These are phyloP conservation scores for Phoxinus dragarum DNA, from an alignment of 2,797 vertebrate genomes.

Conservation along the genomic window DNA sequence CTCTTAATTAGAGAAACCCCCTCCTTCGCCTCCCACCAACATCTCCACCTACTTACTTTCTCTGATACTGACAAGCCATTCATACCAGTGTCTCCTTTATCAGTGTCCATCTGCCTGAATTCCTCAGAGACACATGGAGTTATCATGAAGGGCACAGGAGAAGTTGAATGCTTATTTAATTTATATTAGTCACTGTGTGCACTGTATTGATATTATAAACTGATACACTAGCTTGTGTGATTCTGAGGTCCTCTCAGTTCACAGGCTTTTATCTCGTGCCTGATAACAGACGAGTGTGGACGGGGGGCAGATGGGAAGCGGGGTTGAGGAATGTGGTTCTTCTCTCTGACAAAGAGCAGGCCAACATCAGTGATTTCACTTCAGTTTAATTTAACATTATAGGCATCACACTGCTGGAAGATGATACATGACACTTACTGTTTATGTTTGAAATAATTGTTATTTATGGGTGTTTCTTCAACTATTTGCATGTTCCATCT, in stretches of 20 bases:
- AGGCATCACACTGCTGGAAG: not conserved
- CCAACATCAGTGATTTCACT: constrained; percentile 30
- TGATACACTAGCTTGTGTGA: constrained; percentile 15
- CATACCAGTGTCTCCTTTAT: constrained; percentile 30
- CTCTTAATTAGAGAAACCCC: constrained; percentile 24
- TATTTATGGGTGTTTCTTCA: not conserved
- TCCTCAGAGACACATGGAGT: constrained; percentile 40
- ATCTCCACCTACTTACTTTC: constrained; percentile 33
- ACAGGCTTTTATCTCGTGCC: constrained; percentile 39
- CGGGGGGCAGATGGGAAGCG: constrained; percentile 22
- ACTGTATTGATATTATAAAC: constrained; percentile 11
- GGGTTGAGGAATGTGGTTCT: constrained; percentile 41
- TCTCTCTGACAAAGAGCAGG: constrained; percentile 11
- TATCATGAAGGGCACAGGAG: not conserved
- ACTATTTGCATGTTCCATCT: not conserved
- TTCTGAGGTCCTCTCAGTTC: constrained; percentile 31
- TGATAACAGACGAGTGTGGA: constrained; percentile 47
- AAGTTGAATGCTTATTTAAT: constrained; percentile 18
- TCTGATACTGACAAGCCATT: constrained; percentile 31
- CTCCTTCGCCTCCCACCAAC: constrained; percentile 10
- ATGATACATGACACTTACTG: not conserved
- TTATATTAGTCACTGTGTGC: not conserved
- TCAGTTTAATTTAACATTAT: constrained; percentile 4
- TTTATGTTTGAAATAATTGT: not conserved
- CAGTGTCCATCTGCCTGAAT: constrained; percentile 46